Conservation (phyloP, 2,888 invertebrate species). For the Cosmia pyralina region DNA sequence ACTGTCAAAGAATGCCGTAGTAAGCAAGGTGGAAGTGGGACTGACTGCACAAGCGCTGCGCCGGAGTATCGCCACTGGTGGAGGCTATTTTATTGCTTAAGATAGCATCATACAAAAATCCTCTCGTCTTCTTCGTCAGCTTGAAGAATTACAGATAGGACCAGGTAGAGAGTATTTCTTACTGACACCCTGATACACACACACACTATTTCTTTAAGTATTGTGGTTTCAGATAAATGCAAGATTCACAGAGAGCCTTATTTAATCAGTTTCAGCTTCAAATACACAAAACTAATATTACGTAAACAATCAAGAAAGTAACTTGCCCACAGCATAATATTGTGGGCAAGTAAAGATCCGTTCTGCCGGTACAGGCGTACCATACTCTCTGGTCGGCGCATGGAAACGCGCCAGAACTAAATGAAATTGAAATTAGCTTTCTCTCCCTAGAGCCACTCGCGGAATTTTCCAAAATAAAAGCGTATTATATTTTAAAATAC, state of each 20-base stretch:
- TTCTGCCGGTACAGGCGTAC: slow-evolving; percentile 33
- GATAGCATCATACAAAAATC: neutral
- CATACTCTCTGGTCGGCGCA: slow-evolving; percentile 82
- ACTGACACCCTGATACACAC: too few species aligned
- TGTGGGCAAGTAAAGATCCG: slow-evolving; percentile 23
- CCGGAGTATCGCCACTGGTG: too few species aligned
- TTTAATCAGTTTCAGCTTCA: neutral
- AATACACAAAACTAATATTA: neutral
- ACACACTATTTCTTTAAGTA: neutral
- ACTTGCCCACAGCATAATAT: neutral
- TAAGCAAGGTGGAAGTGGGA: neutral
- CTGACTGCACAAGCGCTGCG: neutral
- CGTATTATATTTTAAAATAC: slow-evolving; percentile 90
- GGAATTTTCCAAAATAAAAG: slow-evolving; percentile 89
- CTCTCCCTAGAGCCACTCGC: slow-evolving; percentile 88
- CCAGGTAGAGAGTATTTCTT: neutral
- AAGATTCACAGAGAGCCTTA: neutral
- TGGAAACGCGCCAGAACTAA: slow-evolving; percentile 90
- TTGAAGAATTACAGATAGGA: neutral
- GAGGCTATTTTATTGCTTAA: too few species aligned
- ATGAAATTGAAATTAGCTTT: slow-evolving; percentile 90
- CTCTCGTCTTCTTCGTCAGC: too few species aligned
- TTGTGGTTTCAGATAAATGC: neutral
- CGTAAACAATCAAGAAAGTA: slow-evolving; percentile 17
- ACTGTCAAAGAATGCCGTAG: neutral